Evolutionary conservation across 2,888 invertebrate species (phyloP).

Genomic region (Cordilura impudica): DNA sequence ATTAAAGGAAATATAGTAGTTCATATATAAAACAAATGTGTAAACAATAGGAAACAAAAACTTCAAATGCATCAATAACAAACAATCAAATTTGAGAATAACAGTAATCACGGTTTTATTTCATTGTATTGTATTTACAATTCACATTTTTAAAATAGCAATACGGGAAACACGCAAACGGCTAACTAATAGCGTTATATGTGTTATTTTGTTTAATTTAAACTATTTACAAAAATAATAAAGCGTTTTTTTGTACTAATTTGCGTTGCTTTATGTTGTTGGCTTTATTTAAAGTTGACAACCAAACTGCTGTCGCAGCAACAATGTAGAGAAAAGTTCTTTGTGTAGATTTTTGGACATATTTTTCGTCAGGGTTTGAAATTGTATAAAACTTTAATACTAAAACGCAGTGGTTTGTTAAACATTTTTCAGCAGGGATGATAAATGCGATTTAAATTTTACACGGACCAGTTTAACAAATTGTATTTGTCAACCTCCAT

Average conservation of each 20-base stretch:
- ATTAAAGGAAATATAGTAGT: slow-evolving; percentile 3
- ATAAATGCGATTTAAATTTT: no score
- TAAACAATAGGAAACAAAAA: slow-evolving; percentile 23
- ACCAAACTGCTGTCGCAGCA: not conserved
- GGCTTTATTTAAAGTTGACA: not conserved
- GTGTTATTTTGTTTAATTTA: not conserved
- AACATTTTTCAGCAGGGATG: no score
- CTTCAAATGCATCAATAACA: not conserved
- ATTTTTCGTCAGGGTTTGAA: no score
- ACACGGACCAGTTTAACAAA: no score
- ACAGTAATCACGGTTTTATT: slow-evolving; percentile 17
- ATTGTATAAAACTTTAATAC: no score
- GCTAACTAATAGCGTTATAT: slow-evolving; percentile 8
- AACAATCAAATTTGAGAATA: not conserved
- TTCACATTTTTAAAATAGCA: slow-evolving; percentile 35
- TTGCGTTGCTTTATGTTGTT: not conserved
- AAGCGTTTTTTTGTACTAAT: not conserved
- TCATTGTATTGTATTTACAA: slow-evolving; percentile 1
- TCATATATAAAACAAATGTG: not conserved
- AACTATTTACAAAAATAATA: not conserved
- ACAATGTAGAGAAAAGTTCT: not conserved
- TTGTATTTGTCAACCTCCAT: no score
- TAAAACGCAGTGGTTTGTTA: no score
- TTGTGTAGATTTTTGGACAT: not conserved
- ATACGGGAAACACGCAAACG: slow-evolving; percentile 39